Evolutionary conservation across 2,797 vertebrate genomes (phyloP).

Genomic region (Siniperca undulata): DNA sequence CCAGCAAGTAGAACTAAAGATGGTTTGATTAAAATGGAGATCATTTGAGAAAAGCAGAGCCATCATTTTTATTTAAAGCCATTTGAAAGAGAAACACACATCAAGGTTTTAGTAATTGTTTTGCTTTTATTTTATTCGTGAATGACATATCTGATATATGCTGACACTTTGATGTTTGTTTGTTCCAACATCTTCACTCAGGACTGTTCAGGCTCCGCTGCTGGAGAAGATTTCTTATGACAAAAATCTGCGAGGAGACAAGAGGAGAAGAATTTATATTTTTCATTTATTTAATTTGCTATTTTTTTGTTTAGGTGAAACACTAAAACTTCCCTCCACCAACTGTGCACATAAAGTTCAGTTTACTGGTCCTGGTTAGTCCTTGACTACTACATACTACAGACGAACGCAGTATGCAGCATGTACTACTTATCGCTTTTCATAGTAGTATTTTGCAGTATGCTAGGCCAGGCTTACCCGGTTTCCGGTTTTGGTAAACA

Average conservation of each 20-base stretch:
- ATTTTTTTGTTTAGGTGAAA: too few species aligned
- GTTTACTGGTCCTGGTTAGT: too few species aligned
- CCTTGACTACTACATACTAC: too few species aligned
- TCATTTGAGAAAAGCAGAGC: not conserved
- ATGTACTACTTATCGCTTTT: too few species aligned
- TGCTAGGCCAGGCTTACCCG: too few species aligned
- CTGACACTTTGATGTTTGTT: not conserved
- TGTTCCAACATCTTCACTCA: not conserved
- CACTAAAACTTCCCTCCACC: too few species aligned
- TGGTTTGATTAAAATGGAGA: not conserved
- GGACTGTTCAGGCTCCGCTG: not conserved
- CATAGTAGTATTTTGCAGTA: too few species aligned
- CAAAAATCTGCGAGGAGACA: constrained; percentile 54
- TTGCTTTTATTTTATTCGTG: not conserved
- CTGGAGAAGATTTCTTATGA: constrained; percentile 25
- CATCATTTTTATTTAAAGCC: too few species aligned
- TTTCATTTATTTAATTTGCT: not conserved
- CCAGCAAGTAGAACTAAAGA: not conserved
- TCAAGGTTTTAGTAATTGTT: not conserved
- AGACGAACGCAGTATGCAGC: too few species aligned
- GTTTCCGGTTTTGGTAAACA: too few species aligned
- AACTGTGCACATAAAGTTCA: too few species aligned
- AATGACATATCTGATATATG: not conserved
- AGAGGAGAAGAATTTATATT: not conserved
- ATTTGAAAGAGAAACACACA: not conserved